Conservation (phyloP, 1,140 invertebrate species). For the Drosophila cardini region DNA sequence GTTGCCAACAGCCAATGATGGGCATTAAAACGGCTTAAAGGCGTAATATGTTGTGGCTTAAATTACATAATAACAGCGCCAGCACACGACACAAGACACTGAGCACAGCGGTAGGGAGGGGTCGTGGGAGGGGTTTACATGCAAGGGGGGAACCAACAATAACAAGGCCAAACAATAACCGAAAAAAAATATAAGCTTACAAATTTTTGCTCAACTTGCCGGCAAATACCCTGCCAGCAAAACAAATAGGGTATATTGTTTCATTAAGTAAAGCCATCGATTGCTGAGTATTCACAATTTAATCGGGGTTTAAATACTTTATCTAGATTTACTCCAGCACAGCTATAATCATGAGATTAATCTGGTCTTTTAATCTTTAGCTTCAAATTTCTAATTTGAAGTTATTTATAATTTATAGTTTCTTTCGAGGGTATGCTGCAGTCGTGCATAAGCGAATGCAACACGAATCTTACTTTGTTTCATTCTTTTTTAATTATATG, state of each 20-base stretch:
- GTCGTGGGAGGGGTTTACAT: neutral
- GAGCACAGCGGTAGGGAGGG: neutral
- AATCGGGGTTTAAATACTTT: too few relatives aligned
- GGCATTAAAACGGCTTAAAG: constrained; percentile 71
- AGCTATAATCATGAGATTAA: too few relatives aligned
- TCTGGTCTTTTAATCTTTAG: neutral
- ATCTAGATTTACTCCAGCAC: too few relatives aligned
- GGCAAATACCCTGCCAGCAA: constrained; percentile 18
- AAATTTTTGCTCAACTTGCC: constrained; percentile 48
- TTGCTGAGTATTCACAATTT: neutral
- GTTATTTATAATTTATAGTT: too few relatives aligned
- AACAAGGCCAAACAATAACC: constrained; percentile 48
- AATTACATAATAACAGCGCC: constrained; percentile 59
- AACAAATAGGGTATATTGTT: neutral
- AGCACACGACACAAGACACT: constrained; percentile 1
- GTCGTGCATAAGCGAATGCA: neutral
- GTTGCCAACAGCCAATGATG: constrained; percentile 58
- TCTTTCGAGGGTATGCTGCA: neutral
- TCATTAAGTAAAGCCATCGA: neutral
- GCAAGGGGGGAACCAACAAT: constrained; percentile 40
- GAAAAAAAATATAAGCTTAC: constrained; percentile 42
- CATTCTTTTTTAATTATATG: constrained; percentile 74
- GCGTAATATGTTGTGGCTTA: constrained; percentile 76
- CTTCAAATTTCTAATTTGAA: too few relatives aligned
- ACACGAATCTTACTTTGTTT: constrained; percentile 1